phyloP scores from a whole-genome alignment of 2,113 vertebrate genomes.

The Cavia aperea region DNA sequence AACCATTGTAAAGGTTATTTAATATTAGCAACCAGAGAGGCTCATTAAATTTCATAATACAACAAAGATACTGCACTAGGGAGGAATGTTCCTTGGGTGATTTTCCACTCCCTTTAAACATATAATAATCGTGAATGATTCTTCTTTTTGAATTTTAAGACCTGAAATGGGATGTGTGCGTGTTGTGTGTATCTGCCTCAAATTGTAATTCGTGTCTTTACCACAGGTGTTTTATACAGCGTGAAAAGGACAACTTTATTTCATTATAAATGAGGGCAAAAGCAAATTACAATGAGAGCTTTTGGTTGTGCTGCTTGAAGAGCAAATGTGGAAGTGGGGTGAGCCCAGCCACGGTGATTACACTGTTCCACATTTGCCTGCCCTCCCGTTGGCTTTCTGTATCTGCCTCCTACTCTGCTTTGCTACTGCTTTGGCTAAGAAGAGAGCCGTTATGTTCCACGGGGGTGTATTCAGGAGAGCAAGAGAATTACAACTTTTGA shows the following conservation, averaged over 20 bases:
- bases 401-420: slow-evolving; percentile 44
- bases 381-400: background rate
- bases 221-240: background rate
- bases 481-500: slow-evolving; percentile 32
- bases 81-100: background rate
- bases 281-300: slow-evolving; percentile 39
- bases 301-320: slow-evolving; percentile 31
- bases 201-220: slow-evolving; percentile 39
- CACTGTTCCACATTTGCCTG: background rate
- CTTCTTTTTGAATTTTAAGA: background rate
- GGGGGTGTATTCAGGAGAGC: slow-evolving; percentile 25
- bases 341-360: background rate
- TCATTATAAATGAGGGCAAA: slow-evolving; percentile 49
- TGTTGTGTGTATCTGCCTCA: background rate
- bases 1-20: background rate
- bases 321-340: background rate
- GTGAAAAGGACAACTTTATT: slow-evolving; percentile 44
- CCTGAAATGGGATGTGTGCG: background rate
- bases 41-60: slow-evolving; percentile 12
- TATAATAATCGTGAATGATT: background rate
- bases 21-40: background rate
- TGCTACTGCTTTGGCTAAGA: slow-evolving; percentile 47
- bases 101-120: slow-evolving; percentile 27
- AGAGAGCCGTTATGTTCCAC: slow-evolving; percentile 36
- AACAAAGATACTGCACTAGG: background rate